Conservation (phyloP, 1,140 invertebrate genomes). For the Linepithema humile region DNA sequence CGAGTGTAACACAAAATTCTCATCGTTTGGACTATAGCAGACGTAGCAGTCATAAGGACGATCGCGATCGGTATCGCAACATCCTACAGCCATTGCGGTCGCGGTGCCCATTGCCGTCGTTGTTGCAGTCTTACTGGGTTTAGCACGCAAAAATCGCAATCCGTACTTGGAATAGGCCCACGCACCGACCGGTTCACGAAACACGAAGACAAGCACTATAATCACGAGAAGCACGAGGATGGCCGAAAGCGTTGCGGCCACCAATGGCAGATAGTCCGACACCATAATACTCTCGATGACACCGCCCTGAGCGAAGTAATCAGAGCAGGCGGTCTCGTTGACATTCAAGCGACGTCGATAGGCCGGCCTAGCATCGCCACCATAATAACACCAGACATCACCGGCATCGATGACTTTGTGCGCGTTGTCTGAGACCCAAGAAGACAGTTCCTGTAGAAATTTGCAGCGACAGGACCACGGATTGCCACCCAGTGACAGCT, state of each 20-base stretch:
- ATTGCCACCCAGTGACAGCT: constrained; percentile 91
- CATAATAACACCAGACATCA: constrained; percentile 92
- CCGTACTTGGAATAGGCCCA: constrained; percentile 96
- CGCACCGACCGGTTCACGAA: constrained; percentile 92
- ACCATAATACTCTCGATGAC: constrained; percentile 93
- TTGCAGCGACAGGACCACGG: constrained; percentile 96
- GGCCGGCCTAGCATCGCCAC: constrained; percentile 89
- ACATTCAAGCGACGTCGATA: constrained; percentile 91
- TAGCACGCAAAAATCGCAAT: constrained; percentile 87
- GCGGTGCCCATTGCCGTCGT: constrained; percentile 40
- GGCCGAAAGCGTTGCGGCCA: constrained; percentile 91
- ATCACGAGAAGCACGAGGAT: constrained; percentile 90
- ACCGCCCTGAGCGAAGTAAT: constrained; percentile 92
- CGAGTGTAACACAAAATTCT: constrained; percentile 94
- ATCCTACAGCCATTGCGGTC: constrained; percentile 74
- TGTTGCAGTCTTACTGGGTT: constrained; percentile 48
- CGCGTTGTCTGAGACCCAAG: constrained; percentile 93
- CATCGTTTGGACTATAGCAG: constrained; percentile 96
- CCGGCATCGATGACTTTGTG: constrained; percentile 91
- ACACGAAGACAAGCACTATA: constrained; percentile 92
- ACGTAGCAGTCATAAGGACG: constrained; percentile 97
- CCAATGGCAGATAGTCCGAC: constrained; percentile 93
- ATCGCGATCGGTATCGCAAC: constrained; percentile 88
- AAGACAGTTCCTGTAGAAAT: constrained; percentile 93
- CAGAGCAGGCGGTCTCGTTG: constrained; percentile 92